Conservation (phyloP, 2,113 vertebrate genomes). For the Candoia aspera region DNA sequence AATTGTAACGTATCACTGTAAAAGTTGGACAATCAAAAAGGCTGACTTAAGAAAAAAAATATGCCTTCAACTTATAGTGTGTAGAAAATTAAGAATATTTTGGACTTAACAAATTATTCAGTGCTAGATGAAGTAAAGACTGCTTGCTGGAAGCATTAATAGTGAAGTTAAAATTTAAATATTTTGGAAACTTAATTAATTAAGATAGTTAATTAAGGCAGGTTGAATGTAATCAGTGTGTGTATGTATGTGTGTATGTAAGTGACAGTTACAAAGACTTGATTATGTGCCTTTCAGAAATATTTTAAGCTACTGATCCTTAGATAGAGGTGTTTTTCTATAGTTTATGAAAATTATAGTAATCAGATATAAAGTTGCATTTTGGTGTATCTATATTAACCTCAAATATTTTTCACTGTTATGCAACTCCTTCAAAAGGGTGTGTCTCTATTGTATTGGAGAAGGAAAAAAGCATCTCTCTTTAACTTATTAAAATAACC, state of each 20-base stretch:
- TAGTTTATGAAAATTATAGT: constrained; percentile 66
- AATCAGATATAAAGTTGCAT: constrained; percentile 64
- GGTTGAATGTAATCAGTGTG: constrained; percentile 64
- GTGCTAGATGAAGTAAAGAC: background rate
- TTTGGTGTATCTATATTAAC: constrained; percentile 64
- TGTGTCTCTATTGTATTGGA: background rate
- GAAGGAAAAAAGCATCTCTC: background rate
- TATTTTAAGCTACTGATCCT: constrained; percentile 53
- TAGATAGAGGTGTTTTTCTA: constrained; percentile 68
- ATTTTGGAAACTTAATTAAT: background rate
- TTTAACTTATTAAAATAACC: background rate
- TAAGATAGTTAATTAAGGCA: constrained; percentile 61
- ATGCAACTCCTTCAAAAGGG: background rate
- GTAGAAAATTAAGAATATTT: background rate
- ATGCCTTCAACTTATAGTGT: background rate
- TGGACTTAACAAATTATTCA: background rate
- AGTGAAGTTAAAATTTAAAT: background rate
- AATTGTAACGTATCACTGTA: background rate
- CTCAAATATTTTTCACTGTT: background rate
- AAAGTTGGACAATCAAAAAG: background rate
- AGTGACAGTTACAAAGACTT: constrained; percentile 63
- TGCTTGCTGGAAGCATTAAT: background rate
- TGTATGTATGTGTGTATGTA: constrained; percentile 64
- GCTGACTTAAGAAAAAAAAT: background rate
- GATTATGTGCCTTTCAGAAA: constrained; percentile 69